Percentiles rank a stretch among this genome's conserved stretches.
These are phyloP conservation scores for Mustelus asterias DNA, from an alignment of 2,113 vertebrate species.

Conservation along the genomic window DNA sequence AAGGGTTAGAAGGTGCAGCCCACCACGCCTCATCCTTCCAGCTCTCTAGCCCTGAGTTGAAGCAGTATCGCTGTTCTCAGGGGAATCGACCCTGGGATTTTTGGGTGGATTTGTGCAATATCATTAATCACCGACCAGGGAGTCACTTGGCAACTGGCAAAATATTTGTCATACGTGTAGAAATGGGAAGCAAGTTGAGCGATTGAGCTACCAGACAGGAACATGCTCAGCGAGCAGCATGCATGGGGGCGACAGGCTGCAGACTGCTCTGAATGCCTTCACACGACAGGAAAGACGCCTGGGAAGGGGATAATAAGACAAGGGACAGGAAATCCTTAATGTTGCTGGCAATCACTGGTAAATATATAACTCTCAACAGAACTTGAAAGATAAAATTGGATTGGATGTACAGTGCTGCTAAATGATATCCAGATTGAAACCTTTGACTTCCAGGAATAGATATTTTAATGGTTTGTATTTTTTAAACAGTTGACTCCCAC, in stretches of 20 bases:
- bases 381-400: slow-evolving; percentile 30
- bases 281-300: slow-evolving; percentile 34
- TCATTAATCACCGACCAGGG: slow-evolving; percentile 31
- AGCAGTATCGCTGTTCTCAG: neutral
- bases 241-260: neutral
- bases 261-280: slow-evolving; percentile 33
- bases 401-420: slow-evolving; percentile 11
- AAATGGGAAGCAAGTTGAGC: slow-evolving; percentile 34
- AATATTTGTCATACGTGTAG: slow-evolving; percentile 33
- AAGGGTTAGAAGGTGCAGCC: slow-evolving; percentile 18
- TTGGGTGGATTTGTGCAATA: slow-evolving; percentile 26
- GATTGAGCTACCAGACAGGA: slow-evolving; percentile 27
- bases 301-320: slow-evolving; percentile 36
- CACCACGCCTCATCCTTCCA: slow-evolving; percentile 25
- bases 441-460: slow-evolving; percentile 30
- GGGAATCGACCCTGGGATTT: slow-evolving; percentile 13
- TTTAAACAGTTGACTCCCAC: slow-evolving; percentile 26
- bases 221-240: slow-evolving; percentile 29
- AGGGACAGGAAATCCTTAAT: slow-evolving; percentile 37
- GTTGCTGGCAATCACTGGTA: slow-evolving; percentile 22
- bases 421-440: slow-evolving; percentile 28
- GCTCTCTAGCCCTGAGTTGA: neutral
- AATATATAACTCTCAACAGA: slow-evolving; percentile 29
- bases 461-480: slow-evolving; percentile 18
- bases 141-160: slow-evolving; percentile 27